Evolutionary conservation across 2,113 vertebrate species (phyloP), one percentile per base, ranked within the genome.

Genomic region (Sturnus vulgaris): DNA sequence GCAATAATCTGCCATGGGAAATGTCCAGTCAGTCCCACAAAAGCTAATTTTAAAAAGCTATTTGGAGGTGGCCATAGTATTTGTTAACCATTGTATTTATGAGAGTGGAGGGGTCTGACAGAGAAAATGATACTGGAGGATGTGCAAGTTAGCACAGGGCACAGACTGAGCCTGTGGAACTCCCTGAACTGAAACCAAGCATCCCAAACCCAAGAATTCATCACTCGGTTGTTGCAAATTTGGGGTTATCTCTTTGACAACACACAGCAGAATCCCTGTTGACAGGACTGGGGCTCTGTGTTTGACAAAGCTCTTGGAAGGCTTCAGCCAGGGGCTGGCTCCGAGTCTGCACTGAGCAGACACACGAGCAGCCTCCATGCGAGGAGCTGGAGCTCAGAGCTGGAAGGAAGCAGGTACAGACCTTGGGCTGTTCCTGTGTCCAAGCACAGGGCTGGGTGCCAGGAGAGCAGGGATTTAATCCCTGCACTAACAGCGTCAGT

Each of bases 371-470:
- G 2, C 77, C 53, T 86, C 52, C 81, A 13, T 27, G 27, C 3
- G 8, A 63, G 78, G 79, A 82, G 86, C 80, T 72, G 47, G 28
- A 69, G 25, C 47, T 47, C 40, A 4, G 19, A 55, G 65, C 76
- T 84, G 91, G 86, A 57, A 94, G 95, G 92, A 66, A 82, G 82
- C 28, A 49, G 65, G 80, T 84, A 80, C 63, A 90, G 83, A 69
- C 79, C 64, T 73, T 22, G 77, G 60, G 11, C 47, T 80, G 5
- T 55, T 80, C 53, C 15, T 4, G 2, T n/a, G 68, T 53, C 64
- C 77, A 8, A 1, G 77, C 90, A n/a, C 39, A 71, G 63, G 73
- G 88, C 93, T 61, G 82, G 60, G 39, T 1, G 42, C 90, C 83
- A 85, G 86, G 37, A 95, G 53, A 2, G 0, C 57, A 1, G 44